These are phyloP conservation scores for Ariopsis seemanni DNA, from an alignment of 2,113 vertebrate genomes.

Conservation along the genomic window DNA sequence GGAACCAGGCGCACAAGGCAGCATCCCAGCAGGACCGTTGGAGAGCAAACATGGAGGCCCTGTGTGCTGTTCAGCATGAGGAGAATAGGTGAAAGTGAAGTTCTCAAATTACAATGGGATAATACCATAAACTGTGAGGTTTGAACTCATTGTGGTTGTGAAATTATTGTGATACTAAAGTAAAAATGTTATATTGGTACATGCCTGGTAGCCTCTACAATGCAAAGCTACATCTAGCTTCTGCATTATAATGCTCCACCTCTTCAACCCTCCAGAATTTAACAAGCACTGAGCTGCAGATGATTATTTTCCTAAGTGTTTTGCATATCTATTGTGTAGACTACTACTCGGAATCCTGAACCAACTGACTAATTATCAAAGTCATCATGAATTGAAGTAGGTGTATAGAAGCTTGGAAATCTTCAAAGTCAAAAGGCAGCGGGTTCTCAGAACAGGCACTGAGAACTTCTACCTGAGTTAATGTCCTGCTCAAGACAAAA, in stretches of 20 bases:
- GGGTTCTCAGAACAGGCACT: not conserved
- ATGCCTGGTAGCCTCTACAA: not conserved
- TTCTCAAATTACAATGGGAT: not conserved
- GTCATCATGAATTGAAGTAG: not conserved
- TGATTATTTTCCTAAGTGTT: conserved; percentile 10
- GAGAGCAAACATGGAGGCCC: no score
- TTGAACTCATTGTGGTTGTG: not conserved
- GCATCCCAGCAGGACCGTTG: no score
- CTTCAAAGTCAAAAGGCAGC: not conserved
- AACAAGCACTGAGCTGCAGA: not conserved
- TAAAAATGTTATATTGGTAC: not conserved
- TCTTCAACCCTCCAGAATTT: not conserved
- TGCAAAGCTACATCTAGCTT: not conserved
- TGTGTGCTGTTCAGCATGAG: no score
- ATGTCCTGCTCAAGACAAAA: not conserved
- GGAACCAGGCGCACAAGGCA: no score
- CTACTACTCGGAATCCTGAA: not conserved
- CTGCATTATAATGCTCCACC: not conserved
- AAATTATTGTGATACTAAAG: not conserved
- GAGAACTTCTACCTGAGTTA: not conserved
- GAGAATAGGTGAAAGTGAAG: no score
- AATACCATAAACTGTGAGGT: no score
- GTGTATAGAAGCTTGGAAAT: not conserved
- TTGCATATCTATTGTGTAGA: conserved; percentile 10
- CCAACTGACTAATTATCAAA: not conserved